Evolutionary conservation across 2,797 vertebrate genomes (phyloP).

Genomic region (Anas georgica): DNA sequence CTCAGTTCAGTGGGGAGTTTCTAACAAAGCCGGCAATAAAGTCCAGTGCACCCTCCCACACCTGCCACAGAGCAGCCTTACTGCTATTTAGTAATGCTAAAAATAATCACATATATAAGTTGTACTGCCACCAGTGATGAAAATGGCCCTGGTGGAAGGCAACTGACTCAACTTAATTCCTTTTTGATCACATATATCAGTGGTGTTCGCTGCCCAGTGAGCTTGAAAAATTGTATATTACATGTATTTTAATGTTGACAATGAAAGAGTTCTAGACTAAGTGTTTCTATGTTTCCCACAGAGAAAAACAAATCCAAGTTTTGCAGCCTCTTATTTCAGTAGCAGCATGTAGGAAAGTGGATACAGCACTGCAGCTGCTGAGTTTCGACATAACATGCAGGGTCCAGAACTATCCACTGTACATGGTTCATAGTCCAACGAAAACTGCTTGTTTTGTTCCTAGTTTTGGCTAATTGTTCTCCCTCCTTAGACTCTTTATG

Average conservation of each 20-base stretch:
- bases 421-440: background rate
- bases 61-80: background rate
- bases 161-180: background rate
- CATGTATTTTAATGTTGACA: background rate
- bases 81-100: conserved; percentile 22
- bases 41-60: background rate
- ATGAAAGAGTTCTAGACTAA: background rate
- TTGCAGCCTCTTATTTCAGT: background rate
- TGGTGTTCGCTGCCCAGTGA: background rate
- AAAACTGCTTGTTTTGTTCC: background rate
- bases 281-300: background rate
- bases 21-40: background rate
- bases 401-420: background rate
- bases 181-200: background rate
- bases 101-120: conserved; percentile 5
- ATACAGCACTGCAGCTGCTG: background rate
- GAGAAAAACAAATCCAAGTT: background rate
- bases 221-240: background rate
- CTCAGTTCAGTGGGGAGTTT: background rate
- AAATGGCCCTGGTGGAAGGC: conserved; percentile 22
- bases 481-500: background rate
- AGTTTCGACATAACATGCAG: background rate
- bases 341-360: background rate
- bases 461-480: background rate
- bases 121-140: background rate